Conservation (phyloP, 2,888 invertebrate species). For the Himalopsyche japonica region DNA sequence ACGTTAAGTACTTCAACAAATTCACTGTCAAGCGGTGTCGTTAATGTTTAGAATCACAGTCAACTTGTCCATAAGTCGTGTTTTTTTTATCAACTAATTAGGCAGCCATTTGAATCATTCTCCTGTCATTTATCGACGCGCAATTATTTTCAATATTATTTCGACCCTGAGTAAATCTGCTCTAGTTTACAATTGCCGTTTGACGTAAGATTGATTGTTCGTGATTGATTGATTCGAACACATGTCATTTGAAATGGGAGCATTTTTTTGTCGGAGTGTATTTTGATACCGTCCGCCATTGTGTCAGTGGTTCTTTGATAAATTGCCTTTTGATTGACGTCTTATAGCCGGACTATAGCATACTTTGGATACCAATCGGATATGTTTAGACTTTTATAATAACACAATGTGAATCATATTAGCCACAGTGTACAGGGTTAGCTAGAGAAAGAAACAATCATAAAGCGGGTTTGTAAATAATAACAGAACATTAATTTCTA, state of each 20-base stretch:
- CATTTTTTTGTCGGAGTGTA: constrained; percentile 10
- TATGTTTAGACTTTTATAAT: not conserved
- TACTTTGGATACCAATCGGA: not conserved
- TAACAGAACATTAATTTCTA: too few species aligned
- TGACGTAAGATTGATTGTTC: constrained; percentile 7
- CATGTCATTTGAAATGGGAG: constrained; percentile 22
- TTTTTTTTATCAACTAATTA: too few species aligned
- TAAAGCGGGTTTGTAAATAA: too few species aligned
- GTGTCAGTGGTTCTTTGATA: constrained; percentile 2
- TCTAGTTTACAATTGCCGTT: not conserved
- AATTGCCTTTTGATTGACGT: constrained; percentile 28
- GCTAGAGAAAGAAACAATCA: too few species aligned
- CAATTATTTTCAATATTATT: not conserved
- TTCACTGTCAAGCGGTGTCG: too few species aligned
- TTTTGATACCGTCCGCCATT: constrained; percentile 15
- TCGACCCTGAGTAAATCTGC: not conserved
- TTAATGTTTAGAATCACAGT: too few species aligned
- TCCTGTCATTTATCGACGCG: too few species aligned
- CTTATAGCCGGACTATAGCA: not conserved
- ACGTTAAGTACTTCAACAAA: too few species aligned
- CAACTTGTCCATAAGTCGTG: too few species aligned
- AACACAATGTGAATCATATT: not conserved
- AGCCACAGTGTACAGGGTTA: too few species aligned
- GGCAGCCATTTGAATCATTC: too few species aligned
- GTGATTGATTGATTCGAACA: constrained; percentile 25